A percentile compares a stretch with the other conserved stretches of the same genome.
Evolutionary conservation across 2,113 vertebrate species (phyloP).

Genomic region (mouse (Mus musculus)): GRCm39 chr1:66450001-66450500

Average conservation of each 20-base stretch:
- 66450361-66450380: conserved; percentile 81
- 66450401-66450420: conserved; percentile 82
- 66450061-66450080: conserved; percentile 82
- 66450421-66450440: conserved; percentile 80
- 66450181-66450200: conserved; percentile 87
- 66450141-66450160: conserved; percentile 86
- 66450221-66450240: conserved; percentile 87
- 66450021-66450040: conserved; percentile 80
- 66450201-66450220: conserved; percentile 89
- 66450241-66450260: conserved; percentile 67
- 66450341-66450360: conserved; percentile 83
- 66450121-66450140: conserved; percentile 78
- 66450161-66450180: conserved; percentile 81
- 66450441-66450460: conserved; percentile 85
- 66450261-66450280: conserved; percentile 93
- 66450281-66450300: conserved; percentile 91
- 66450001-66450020: conserved; percentile 85
- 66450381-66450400: conserved; percentile 82
- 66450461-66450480: conserved; percentile 82
- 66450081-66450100: conserved; percentile 79
- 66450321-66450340: conserved; percentile 88
- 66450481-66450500: conserved; percentile 79
- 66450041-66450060: conserved; percentile 79
- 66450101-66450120: conserved; percentile 83
- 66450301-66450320: conserved; percentile 85